Evolutionary conservation across 2,888 invertebrate species (phyloP), one percentile per base, ranked within the genome.

Genomic region (Xylocampa areola): DNA sequence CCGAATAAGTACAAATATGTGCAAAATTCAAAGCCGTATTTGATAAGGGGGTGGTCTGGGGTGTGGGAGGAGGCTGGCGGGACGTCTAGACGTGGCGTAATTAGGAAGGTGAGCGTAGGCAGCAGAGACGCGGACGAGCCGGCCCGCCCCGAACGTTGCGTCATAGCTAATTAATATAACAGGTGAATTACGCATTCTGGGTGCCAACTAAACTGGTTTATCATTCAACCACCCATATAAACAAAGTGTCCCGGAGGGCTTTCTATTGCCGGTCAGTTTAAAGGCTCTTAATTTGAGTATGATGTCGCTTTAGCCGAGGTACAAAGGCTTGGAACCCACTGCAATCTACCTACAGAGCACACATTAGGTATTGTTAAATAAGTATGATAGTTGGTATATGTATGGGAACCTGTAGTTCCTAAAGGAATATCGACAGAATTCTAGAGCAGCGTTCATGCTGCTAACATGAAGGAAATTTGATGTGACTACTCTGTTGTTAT

Each of bases 41-140:
- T 84, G 85, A 81, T 82, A 80, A 82, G 77, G 68, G 80, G 83
- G 77, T 73, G 76, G 77, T 47, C 47, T 66, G 76, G 81, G 70
- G 59, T 77, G 71, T 73, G 79, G 76, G 79, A 73, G 82, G 83
- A 79, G 83, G 84, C 84, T 84, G 84, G 85, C 81, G 88, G 88
- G 86, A 82, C 82, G 92, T 92, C 92, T 93, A 92, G 92, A 92
- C 93, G 82, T 81, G 85, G 85, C 77, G 88, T 88, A 88, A 93
- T 93, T 92, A 92, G 88, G 89, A 90, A 91, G 92, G 92, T 91
- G 82, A 91, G 86, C 84, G 89, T 89, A 90, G 90, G 91, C 89
- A 81, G 83, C 39, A 55, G 71, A 54, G 64, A 55, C 74, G 62
- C 66, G 64, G 82, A 75, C 72, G 67, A 77, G 63, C 74, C 76